Evolutionary conservation across 92 coral and sea anemone genomes (phyloP).

Genomic region (Parazoanthus swiftii): DNA sequence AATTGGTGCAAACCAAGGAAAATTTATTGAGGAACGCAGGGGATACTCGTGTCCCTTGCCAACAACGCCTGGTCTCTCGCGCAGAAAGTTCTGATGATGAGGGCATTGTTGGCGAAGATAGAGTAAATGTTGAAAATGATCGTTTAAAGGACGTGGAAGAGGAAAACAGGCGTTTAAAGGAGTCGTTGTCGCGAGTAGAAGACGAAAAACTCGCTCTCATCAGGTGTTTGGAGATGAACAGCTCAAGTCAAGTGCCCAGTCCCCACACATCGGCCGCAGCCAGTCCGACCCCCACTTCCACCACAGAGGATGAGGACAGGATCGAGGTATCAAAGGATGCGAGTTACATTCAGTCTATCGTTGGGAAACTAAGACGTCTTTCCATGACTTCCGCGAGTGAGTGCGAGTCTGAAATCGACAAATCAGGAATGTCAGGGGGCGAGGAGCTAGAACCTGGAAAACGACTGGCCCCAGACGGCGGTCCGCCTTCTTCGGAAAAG

Average conservation of each 20-base stretch:
- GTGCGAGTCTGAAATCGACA: constrained; percentile 36
- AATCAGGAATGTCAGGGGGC: constrained; percentile 25
- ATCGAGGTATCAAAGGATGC: constrained; percentile 19
- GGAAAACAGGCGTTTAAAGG: constrained; percentile 58
- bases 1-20: constrained; percentile 58
- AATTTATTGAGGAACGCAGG: constrained; percentile 54
- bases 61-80: constrained; percentile 44
- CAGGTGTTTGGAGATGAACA: constrained; percentile 71
- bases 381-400: constrained; percentile 43
- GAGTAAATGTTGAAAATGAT: constrained; percentile 57
- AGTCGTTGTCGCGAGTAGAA: constrained; percentile 64
- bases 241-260: constrained; percentile 45
- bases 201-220: constrained; percentile 80
- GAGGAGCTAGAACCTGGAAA: constrained; percentile 48
- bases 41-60: constrained; percentile 52
- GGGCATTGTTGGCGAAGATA: constrained; percentile 38
- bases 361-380: constrained; percentile 35
- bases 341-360: constrained; percentile 34
- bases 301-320: constrained; percentile 28
- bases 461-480: constrained; percentile 29
- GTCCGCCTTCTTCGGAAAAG: constrained; percentile 28
- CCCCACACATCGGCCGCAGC: constrained; percentile 54
- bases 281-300: constrained; percentile 41
- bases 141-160: constrained; percentile 59
- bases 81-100: constrained; percentile 66